Evolutionary conservation across 1,140 invertebrate genomes (phyloP), one percentile per base, ranked within the genome.

Genomic region (Tetragonula clypearis): DNA sequence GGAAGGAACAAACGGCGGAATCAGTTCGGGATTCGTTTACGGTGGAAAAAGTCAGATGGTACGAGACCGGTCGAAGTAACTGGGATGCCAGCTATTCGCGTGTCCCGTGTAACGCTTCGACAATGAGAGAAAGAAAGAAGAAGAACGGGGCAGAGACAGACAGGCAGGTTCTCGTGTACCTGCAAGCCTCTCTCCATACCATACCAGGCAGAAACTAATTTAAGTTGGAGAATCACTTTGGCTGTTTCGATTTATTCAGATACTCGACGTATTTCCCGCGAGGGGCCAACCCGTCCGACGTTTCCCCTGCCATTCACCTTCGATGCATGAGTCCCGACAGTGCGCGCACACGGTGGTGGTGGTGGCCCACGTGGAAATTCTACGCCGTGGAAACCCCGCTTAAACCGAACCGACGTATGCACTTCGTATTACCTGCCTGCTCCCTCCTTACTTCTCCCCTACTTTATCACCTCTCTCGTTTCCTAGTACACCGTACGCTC

Each of bases 201-300:
- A 49, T 49, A 88, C 87, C 90, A 87, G 86, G 85, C 91, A 91
- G 90, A 94, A 94, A 94, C 93, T 94, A 94, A 94, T 94, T 94
- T 94, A 94, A 94, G 93, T 94, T 94, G 91, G 93, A 91, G 92
- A 94, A 94, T 94, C 92, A 93, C 93, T 94, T 93, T 91, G 90
- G 90, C 91, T 94, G 93, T 94, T 94, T 94, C 93, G 93, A 94
- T 93, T 94, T 94, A 94, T 94, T 94, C 92, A 93, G 92, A 94
- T 94, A 91, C 92, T 91, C 90, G 90, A 92, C 90, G 93, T 93
- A 94, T 94, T 94, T 94, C 93, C 93, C 92, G 91, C 84, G 93
- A 92, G 93, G 84, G 86, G 84, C 66, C 78, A 75, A 66, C 84
- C 79, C 58, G 84, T 85, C 84, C 84, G 55, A 76, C 84, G 79